Base-by-base conservation (phyloP, 2,797 vertebrate genomes). In the Acanthornis magna region DNA sequence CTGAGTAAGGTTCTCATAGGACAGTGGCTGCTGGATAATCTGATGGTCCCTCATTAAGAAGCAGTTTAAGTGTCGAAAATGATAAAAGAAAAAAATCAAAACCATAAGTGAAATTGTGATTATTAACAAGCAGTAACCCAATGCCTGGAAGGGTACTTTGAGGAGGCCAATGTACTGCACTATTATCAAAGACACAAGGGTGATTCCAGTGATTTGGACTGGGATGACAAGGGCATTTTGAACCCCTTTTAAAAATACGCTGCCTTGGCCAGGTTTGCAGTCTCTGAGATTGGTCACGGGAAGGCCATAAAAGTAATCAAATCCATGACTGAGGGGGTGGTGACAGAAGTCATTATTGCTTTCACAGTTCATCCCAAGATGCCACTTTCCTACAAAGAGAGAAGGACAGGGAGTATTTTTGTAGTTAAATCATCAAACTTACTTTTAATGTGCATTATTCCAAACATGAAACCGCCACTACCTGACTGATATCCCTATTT, bases 261-360 rank as follows among this genome's bases (percentile, higher is more conserved):
- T 98, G 96, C 98, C 98, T 10, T 98, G 97, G 12, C 98, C 98
- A 0, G 97, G 97, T 81, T 97, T 98, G 97, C 99, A 99, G 97
- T 99, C 99, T 29, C 98, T 96, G 40, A 99, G 30, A 97, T 99
- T 98, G 94, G 98, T 99, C 89, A 98, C 22, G 0, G 98, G 94
- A n/a, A 98, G 96, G 7, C 99, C 99, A 7, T 98, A 98, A 97
- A 99, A 99, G 73, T 98, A 97, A 79, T 98, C 95, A 60, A 99
- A 99, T 83, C 99, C 99, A n/a, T 99, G 99, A 42, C 32, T 92
- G 34, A 92, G 93, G 2, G 99, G 99, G 93, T 99, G 99, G 97
- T 99, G 99, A 91, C 99, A 99, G 96, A 99, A 98, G 95, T 99
- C 99, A 4, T 94, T 70, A 5, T 45, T 97, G 90, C 85, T 96